Conservation (phyloP, 2,888 invertebrate species). For the Lycocerus yunnanus region DNA sequence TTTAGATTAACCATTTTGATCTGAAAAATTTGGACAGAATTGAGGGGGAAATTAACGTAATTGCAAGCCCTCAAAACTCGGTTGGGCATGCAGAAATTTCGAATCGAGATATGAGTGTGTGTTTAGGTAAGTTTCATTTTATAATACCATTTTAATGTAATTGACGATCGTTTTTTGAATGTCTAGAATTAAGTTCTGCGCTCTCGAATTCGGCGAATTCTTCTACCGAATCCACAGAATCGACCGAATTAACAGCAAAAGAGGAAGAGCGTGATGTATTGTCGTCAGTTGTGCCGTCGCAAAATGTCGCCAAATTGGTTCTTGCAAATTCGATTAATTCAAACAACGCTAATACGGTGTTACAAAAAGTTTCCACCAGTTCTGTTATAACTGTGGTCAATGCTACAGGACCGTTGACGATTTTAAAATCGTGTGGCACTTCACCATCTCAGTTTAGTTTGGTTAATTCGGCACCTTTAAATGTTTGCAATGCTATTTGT, state of each 20-base stretch:
- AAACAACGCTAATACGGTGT: slow-evolving; percentile 33
- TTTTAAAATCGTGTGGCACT: slow-evolving; percentile 49
- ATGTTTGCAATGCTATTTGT: slow-evolving; percentile 45
- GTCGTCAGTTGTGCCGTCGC: slow-evolving; percentile 13
- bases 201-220: slow-evolving; percentile 45
- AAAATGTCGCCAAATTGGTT: slow-evolving; percentile 39
- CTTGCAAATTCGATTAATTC: slow-evolving; percentile 27
- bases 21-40: slow-evolving; percentile 45
- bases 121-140: slow-evolving; percentile 44
- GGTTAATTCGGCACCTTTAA: slow-evolving; percentile 49
- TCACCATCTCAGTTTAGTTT: slow-evolving; percentile 51
- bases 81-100: slow-evolving; percentile 35
- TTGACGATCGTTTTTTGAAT: background rate
- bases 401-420: slow-evolving; percentile 50
- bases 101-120: slow-evolving; percentile 51
- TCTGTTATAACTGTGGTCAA: slow-evolving; percentile 54
- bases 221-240: slow-evolving; percentile 20
- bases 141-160: background rate
- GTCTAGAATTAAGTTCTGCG: slow-evolving; percentile 43
- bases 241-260: slow-evolving; percentile 17
- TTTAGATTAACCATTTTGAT: slow-evolving; percentile 37
- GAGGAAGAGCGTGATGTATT: slow-evolving; percentile 6
- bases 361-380: slow-evolving; percentile 47
- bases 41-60: slow-evolving; percentile 48
- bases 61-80: slow-evolving; percentile 34